Conservation (phyloP, 1,140 invertebrate species). For the Panagrolaimus sp. region DNA sequence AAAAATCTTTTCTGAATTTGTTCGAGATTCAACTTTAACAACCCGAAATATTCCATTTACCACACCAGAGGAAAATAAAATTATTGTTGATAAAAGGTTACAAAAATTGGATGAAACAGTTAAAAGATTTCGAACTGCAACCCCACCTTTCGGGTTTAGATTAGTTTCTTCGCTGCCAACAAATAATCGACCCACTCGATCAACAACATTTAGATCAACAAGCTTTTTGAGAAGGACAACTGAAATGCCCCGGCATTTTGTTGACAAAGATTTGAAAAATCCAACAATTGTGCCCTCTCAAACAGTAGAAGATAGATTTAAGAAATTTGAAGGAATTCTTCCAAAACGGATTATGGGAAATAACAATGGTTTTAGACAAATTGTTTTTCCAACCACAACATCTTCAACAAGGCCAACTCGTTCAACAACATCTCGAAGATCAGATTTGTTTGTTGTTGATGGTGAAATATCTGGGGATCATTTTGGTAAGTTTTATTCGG, state of each 20-base stretch:
- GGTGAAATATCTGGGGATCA: neutral
- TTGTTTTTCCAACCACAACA: neutral
- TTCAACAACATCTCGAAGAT: neutral
- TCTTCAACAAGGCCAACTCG: neutral
- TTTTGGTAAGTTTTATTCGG: constrained; percentile 1
- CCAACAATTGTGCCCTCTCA: neutral
- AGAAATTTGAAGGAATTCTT: neutral
- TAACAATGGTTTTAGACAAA: neutral
- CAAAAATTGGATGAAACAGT: neutral
- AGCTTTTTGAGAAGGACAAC: neutral
- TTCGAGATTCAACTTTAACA: no score
- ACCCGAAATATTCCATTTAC: no score
- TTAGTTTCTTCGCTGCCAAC: neutral
- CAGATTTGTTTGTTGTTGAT: neutral
- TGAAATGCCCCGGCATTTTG: neutral
- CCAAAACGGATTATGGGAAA: neutral
- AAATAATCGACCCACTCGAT: neutral
- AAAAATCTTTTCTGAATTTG: no score
- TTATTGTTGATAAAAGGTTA: no score
- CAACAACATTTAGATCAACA: neutral
- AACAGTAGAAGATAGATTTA: no score
- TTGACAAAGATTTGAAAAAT: neutral
- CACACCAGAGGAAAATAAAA: no score
- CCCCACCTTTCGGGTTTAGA: neutral
- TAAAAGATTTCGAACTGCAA: constrained; percentile 1